Percentiles rank a stretch among this genome's conserved stretches.
Evolutionary conservation across 1,140 invertebrate genomes (phyloP).

Genomic region (Ladona fulva): DNA sequence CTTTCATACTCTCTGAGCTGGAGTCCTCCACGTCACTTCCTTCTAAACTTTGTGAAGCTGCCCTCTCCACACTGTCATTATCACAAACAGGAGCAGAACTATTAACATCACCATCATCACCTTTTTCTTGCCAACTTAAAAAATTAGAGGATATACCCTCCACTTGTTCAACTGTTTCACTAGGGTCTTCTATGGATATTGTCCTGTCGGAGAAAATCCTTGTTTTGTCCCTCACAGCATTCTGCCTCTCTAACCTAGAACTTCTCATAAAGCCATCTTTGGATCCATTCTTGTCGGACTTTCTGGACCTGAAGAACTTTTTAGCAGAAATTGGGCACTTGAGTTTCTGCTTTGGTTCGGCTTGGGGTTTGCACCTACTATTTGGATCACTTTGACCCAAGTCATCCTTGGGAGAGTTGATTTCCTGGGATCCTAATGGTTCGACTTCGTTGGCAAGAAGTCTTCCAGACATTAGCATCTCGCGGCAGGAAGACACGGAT

Average conservation of each 20-base stretch:
- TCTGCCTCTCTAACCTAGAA: neutral
- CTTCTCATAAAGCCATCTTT: neutral
- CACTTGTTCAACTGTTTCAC: constrained; percentile 28
- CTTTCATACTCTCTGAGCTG: neutral
- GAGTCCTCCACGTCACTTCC: neutral
- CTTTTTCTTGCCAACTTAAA: neutral
- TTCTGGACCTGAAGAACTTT: neutral
- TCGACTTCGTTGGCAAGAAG: constrained; percentile 49
- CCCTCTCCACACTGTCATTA: neutral
- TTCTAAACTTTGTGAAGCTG: neutral
- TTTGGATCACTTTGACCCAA: neutral
- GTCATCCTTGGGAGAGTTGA: neutral
- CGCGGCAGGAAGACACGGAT: constrained; percentile 51
- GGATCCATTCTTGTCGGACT: neutral
- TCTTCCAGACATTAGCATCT: constrained; percentile 60
- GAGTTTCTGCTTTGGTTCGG: neutral
- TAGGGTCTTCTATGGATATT: constrained; percentile 34
- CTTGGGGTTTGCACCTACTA: neutral
- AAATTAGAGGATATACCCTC: neutral
- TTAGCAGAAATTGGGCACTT: neutral
- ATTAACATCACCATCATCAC: neutral
- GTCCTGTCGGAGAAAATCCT: neutral
- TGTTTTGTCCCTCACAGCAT: neutral
- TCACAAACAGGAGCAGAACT: neutral
- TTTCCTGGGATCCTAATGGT: neutral